These are phyloP conservation scores for Oxycera nigricornis DNA, from an alignment of 2,888 invertebrate species.

Conservation along the genomic window DNA sequence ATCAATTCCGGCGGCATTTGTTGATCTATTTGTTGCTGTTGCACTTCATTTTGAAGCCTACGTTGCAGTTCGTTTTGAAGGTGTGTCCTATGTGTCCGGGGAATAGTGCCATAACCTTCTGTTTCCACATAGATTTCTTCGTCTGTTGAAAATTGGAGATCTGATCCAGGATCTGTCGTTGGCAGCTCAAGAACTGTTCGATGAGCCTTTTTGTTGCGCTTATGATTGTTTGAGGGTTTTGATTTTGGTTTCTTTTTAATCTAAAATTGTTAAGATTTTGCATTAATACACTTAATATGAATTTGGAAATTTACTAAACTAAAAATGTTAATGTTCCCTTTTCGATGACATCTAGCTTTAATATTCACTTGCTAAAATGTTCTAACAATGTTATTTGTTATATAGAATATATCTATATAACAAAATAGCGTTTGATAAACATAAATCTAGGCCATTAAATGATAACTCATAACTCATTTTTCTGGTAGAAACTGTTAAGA, in stretches of 20 bases:
- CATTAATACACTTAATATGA: too few relatives aligned
- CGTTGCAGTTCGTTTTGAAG: constrained; percentile 58
- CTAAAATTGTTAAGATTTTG: too few relatives aligned
- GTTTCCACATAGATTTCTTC: constrained; percentile 63
- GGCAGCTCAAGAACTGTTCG: constrained; percentile 64
- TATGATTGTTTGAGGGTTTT: constrained; percentile 47
- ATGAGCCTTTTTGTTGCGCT: constrained; percentile 52
- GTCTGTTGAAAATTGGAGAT: constrained; percentile 67
- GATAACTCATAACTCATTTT: too few relatives aligned
- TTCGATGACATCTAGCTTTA: too few relatives aligned
- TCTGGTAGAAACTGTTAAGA: too few relatives aligned
- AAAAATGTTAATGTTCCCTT: too few relatives aligned
- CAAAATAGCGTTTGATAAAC: too few relatives aligned
- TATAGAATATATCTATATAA: too few relatives aligned
- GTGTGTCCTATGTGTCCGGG: constrained; percentile 54
- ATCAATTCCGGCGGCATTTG: constrained; percentile 63
- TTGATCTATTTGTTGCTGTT: constrained; percentile 2
- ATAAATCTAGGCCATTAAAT: too few relatives aligned
- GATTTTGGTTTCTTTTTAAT: constrained; percentile 44
- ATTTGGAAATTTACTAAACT: too few relatives aligned
- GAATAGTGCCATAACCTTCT: constrained; percentile 50
- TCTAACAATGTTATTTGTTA: too few relatives aligned
- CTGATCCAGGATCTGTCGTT: constrained; percentile 73
- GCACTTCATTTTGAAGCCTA: constrained; percentile 33
- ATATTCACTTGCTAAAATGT: too few relatives aligned